phyloP scores from a whole-genome alignment of 1,140 invertebrate genomes.

The Drosophila subpulchrella region DNA sequence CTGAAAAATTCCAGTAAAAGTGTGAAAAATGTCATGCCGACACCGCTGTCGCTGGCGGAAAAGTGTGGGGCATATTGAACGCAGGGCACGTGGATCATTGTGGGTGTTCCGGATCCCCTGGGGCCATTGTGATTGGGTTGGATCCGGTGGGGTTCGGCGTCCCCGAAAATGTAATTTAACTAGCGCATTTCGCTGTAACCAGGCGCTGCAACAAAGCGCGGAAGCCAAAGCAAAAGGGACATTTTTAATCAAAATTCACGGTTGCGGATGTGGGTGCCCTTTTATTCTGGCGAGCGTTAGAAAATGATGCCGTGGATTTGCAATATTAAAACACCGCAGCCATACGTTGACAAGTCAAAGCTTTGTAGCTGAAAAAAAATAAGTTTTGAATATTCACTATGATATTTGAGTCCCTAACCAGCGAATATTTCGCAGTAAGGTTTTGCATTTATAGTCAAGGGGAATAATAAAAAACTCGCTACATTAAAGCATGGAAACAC shows the following conservation, averaged over 20 bases:
- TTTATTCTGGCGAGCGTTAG: slow-evolving; percentile 18
- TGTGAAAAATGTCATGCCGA: slow-evolving; percentile 42
- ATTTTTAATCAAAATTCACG: slow-evolving; percentile 70
- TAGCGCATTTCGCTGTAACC: slow-evolving; percentile 45
- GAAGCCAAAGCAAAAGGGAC: slow-evolving; percentile 64
- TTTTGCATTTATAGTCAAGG: not conserved
- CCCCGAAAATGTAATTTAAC: slow-evolving; percentile 66
- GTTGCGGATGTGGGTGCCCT: slow-evolving; percentile 9
- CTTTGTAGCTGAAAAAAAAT: slow-evolving; percentile 11
- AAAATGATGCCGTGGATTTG: slow-evolving; percentile 37
- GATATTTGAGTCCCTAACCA: not conserved
- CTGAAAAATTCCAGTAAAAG: slow-evolving; percentile 25
- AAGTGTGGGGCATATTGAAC: slow-evolving; percentile 62
- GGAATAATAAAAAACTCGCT: not conserved
- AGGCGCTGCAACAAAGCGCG: slow-evolving; percentile 10
- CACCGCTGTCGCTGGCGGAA: slow-evolving; percentile 8
- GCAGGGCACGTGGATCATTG: slow-evolving; percentile 8
- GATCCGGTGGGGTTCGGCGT: slow-evolving; percentile 20
- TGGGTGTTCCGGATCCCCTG: slow-evolving; percentile 35
- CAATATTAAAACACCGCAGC: slow-evolving; percentile 37
- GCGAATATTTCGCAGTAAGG: not conserved
- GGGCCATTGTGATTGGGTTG: slow-evolving; percentile 40
- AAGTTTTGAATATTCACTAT: not conserved
- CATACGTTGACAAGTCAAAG: slow-evolving; percentile 30
- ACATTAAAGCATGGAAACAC: too few species aligned